Conservation (phyloP, 2,888 invertebrate genomes). For the Cyaniris semiargus region DNA sequence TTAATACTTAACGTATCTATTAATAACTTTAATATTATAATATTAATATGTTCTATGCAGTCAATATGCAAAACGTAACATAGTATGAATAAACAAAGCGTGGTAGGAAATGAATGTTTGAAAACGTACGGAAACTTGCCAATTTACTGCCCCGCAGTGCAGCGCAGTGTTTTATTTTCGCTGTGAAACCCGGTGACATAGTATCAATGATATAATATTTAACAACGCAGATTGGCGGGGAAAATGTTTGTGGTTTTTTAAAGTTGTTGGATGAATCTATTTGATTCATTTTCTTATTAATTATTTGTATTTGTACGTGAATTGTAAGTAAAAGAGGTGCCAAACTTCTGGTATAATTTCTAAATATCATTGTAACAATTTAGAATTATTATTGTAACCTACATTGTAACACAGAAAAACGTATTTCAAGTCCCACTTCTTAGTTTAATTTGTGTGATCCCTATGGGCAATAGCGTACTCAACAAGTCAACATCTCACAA, state of each 20-base stretch:
- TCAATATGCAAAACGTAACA: neutral
- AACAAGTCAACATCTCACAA: too few species aligned
- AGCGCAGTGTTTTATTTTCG: slow-evolving; percentile 23
- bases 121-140: slow-evolving; percentile 25
- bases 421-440: too few species aligned
- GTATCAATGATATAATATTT: slow-evolving; percentile 26
- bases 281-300: too few species aligned
- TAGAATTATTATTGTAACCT: too few species aligned
- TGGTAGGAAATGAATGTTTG: slow-evolving; percentile 24
- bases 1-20: too few species aligned
- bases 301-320: too few species aligned
- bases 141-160: slow-evolving; percentile 26
- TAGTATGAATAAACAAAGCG: slow-evolving; percentile 24
- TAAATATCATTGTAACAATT: too few species aligned
- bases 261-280: neutral
- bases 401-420: too few species aligned
- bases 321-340: too few species aligned
- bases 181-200: slow-evolving; percentile 15
- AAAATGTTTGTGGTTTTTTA: neutral
- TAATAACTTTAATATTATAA: neutral
- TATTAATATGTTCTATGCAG: neutral
- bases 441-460: too few species aligned
- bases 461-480: too few species aligned
- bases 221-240: neutral
- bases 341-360: too few species aligned